Percentiles rank a stretch among this genome's conserved stretches.
phyloP scores from a whole-genome alignment of 1,140 invertebrate species.

The Neelides sp. region DNA sequence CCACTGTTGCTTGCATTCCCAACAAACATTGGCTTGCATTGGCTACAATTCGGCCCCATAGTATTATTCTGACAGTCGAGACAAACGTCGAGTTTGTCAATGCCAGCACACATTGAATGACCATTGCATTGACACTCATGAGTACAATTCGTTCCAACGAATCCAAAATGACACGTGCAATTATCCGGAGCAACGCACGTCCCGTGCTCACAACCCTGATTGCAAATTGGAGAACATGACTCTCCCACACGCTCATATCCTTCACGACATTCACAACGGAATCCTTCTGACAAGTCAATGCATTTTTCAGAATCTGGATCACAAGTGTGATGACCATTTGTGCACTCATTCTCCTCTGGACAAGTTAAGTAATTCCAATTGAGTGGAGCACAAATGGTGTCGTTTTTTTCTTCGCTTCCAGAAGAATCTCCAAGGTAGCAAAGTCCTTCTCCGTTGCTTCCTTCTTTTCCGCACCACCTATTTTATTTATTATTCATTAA shows the following conservation, averaged over 20 bases:
- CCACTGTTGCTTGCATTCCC: slow-evolving; percentile 77
- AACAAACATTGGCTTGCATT: slow-evolving; percentile 76
- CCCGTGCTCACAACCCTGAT: slow-evolving; percentile 78
- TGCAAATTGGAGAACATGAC: slow-evolving; percentile 67
- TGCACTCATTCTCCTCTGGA: slow-evolving; percentile 85
- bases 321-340: slow-evolving; percentile 81
- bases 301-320: slow-evolving; percentile 71
- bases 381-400: slow-evolving; percentile 1
- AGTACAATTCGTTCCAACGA: slow-evolving; percentile 83
- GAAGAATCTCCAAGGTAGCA: slow-evolving; percentile 19
- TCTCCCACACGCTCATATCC: slow-evolving; percentile 48
- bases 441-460: slow-evolving; percentile 42
- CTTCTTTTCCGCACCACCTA: slow-evolving; percentile 50
- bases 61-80: slow-evolving; percentile 83
- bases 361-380: slow-evolving; percentile 74
- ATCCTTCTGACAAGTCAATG: slow-evolving; percentile 58
- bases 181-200: slow-evolving; percentile 68
- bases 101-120: slow-evolving; percentile 78
- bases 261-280: slow-evolving; percentile 69
- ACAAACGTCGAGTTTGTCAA: slow-evolving; percentile 67
- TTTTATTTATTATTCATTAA: background rate
- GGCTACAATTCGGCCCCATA: slow-evolving; percentile 65
- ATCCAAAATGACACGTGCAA: slow-evolving; percentile 87
- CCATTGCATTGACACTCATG: slow-evolving; percentile 89
- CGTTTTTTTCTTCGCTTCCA: background rate